Percentiles rank a stretch among this genome's conserved stretches.
These are phyloP conservation scores for Peucedramus taeniatus DNA, from an alignment of 2,113 vertebrate species.

Conservation along the genomic window DNA sequence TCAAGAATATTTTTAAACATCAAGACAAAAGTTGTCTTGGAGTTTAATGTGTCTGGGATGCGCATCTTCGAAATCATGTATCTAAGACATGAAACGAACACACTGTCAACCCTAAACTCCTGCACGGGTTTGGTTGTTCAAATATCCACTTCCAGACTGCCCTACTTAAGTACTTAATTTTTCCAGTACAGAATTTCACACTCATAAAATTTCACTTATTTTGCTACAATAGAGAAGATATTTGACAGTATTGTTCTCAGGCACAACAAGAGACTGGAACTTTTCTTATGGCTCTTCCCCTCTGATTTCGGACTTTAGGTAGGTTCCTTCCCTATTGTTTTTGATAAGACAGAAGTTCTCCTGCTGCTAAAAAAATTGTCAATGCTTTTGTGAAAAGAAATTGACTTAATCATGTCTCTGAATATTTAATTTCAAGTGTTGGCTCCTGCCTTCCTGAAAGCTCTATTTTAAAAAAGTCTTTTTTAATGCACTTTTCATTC, in stretches of 20 bases:
- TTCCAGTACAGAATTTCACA: neutral
- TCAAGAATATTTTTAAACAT: slow-evolving; percentile 51
- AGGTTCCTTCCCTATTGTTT: neutral
- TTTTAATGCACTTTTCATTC: neutral
- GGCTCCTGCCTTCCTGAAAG: neutral
- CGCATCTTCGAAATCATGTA: neutral
- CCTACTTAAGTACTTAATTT: neutral
- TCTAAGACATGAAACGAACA: neutral
- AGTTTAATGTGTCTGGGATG: neutral
- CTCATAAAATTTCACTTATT: neutral
- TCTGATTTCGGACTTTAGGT: neutral
- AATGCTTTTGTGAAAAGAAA: neutral
- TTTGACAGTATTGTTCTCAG: neutral
- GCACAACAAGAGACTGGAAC: neutral
- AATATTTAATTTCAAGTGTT: neutral
- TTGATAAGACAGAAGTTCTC: neutral
- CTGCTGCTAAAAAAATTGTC: neutral
- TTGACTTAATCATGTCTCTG: neutral
- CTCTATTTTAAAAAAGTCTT: neutral
- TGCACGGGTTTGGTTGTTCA: neutral
- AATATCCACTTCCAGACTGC: neutral
- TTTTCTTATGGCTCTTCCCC: neutral
- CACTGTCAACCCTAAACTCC: neutral
- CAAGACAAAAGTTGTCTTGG: neutral
- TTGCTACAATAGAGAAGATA: neutral